Evolutionary conservation across 2,888 invertebrate genomes (phyloP).

Genomic region (Caenorhabditis afra): DNA sequence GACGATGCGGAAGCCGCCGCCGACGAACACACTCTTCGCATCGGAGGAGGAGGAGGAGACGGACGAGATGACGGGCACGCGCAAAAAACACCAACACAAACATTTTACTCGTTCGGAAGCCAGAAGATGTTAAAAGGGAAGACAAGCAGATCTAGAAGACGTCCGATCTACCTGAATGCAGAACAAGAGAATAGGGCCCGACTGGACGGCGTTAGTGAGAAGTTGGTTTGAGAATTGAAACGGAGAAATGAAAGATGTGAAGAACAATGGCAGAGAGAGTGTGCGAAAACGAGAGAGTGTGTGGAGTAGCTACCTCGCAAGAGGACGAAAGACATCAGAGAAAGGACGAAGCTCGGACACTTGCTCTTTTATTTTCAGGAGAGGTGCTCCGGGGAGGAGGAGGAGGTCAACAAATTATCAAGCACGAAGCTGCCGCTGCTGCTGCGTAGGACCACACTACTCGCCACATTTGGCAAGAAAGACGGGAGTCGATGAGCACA

Average conservation of each 20-base stretch:
- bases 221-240: not conserved
- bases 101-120: conserved; percentile 12
- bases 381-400: not conserved
- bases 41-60: conserved; percentile 14
- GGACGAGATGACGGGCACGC: conserved; percentile 15
- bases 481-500: conserved; percentile 20
- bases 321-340: conserved; percentile 16
- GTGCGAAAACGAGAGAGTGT: conserved; percentile 38
- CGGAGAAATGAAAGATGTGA: conserved; percentile 9
- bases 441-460: conserved; percentile 20
- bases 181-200: too few relatives aligned
- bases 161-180: too few relatives aligned
- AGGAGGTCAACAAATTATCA: conserved; percentile 26
- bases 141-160: too few relatives aligned
- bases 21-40: conserved; percentile 16
- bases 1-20: conserved; percentile 39
- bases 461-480: conserved; percentile 41
- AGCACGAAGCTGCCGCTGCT: conserved; percentile 14
- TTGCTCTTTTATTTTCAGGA: conserved; percentile 35
- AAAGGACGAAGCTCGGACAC: conserved; percentile 34
- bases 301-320: conserved; percentile 20
- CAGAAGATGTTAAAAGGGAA: not conserved
- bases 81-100: conserved; percentile 40
- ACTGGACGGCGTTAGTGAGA: too few relatives aligned
- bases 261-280: conserved; percentile 41